Evolutionary conservation across 1,140 invertebrate genomes (phyloP).

Genomic region (Andrena cerasifolii): DNA sequence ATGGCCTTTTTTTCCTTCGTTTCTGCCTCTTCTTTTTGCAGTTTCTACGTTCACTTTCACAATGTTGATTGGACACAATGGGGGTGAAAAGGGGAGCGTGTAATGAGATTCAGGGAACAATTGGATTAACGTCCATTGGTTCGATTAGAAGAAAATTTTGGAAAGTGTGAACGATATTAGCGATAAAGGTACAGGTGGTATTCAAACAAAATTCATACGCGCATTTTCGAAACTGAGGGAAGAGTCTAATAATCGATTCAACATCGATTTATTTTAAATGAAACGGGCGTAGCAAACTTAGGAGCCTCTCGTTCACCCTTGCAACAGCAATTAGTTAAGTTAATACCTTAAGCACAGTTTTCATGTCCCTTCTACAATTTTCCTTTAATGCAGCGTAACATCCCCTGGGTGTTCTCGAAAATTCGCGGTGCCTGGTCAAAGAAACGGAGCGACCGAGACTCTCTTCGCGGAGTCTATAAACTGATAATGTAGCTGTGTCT

Average conservation of each 20-base stretch:
- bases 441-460: slow-evolving; percentile 1
- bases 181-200: too few species aligned
- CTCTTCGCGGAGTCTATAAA: slow-evolving; percentile 3
- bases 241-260: too few species aligned
- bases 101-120: too few species aligned
- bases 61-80: not conserved
- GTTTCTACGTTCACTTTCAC: not conserved
- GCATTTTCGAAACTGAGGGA: too few species aligned
- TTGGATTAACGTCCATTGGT: too few species aligned
- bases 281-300: too few species aligned
- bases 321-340: not conserved
- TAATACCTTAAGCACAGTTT: not conserved
- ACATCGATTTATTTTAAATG: too few species aligned
- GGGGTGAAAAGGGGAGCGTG: not conserved
- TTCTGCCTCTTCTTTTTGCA: not conserved
- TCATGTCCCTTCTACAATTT: not conserved
- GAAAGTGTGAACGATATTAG: too few species aligned
- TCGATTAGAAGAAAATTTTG: too few species aligned
- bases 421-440: slow-evolving; percentile 10
- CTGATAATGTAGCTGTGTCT: slow-evolving; percentile 12
- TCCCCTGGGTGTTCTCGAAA: slow-evolving; percentile 11
- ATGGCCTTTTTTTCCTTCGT: slow-evolving; percentile 4
- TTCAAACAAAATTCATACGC: too few species aligned
- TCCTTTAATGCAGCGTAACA: slow-evolving; percentile 2
- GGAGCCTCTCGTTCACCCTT: too few species aligned